Conservation (phyloP, 2,113 vertebrate species). For the Onychostoma macrolepis region DNA sequence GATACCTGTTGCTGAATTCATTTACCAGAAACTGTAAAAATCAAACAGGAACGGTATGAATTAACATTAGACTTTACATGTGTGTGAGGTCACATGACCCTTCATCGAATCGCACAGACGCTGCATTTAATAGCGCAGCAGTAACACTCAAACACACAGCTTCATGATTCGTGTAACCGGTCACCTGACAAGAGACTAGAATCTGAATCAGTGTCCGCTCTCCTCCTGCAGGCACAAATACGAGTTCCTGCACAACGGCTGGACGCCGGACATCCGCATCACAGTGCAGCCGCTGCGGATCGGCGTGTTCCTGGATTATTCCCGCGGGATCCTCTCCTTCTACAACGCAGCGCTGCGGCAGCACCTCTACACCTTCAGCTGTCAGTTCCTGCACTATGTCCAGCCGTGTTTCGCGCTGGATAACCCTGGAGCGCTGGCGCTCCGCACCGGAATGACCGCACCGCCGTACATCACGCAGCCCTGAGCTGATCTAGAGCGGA, state of each 20-base stretch:
- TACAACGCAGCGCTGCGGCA: conserved; percentile 86
- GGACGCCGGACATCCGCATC: conserved; percentile 76
- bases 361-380: conserved; percentile 86
- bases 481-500: neutral
- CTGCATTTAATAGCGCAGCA: too few relatives aligned
- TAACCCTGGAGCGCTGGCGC: conserved; percentile 81
- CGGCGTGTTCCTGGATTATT: conserved; percentile 87
- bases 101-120: too few relatives aligned
- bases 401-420: conserved; percentile 92
- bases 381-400: conserved; percentile 78
- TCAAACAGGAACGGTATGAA: too few relatives aligned
- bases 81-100: too few relatives aligned
- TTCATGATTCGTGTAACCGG: too few relatives aligned
- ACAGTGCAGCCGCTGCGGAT: conserved; percentile 72
- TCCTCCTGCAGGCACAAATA: conserved; percentile 82
- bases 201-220: too few relatives aligned
- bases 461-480: conserved; percentile 66
- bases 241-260: conserved; percentile 86
- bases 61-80: too few relatives aligned
- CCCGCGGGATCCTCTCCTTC: conserved; percentile 82
- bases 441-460: conserved; percentile 76
- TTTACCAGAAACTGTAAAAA: too few relatives aligned
- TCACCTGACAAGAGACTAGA: too few relatives aligned
- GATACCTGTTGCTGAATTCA: too few relatives aligned
- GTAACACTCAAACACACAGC: too few relatives aligned